These are phyloP conservation scores for Tigriopus californicus DNA, from an alignment of 2,888 invertebrate species.

Conservation along the genomic window DNA sequence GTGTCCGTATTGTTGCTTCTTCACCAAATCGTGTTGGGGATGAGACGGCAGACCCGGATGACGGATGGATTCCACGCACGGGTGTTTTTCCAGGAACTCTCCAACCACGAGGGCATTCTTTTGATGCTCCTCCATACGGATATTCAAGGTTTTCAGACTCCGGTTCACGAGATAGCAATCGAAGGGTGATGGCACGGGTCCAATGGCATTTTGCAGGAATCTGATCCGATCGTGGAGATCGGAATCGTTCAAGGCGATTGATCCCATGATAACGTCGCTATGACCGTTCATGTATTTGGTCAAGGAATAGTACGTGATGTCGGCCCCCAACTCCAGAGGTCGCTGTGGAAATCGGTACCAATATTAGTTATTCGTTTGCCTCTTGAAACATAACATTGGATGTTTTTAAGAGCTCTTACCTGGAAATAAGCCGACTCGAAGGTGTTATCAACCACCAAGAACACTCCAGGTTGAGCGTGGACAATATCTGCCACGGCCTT, in stretches of 20 bases:
- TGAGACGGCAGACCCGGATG: constrained; percentile 73
- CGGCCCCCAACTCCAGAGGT: constrained; percentile 75
- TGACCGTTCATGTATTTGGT: constrained; percentile 99
- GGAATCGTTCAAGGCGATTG: constrained; percentile 51
- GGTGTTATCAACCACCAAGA: constrained; percentile 78
- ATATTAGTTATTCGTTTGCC: no score
- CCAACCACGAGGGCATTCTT: constrained; percentile 57
- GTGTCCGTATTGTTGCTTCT: constrained; percentile 62
- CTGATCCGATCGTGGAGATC: constrained; percentile 48
- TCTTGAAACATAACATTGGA: no score
- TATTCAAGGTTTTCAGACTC: constrained; percentile 74
- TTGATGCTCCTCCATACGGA: constrained; percentile 78
- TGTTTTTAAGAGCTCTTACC: no score
- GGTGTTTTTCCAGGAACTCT: constrained; percentile 57
- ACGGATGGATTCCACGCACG: constrained; percentile 53
- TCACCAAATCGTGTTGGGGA: constrained; percentile 59
- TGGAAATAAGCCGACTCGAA: constrained; percentile 67
- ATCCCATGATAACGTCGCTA: constrained; percentile 91
- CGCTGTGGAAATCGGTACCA: no score
- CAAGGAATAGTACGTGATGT: constrained; percentile 72
- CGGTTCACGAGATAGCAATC: constrained; percentile 85
- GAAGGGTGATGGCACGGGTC: constrained; percentile 84
- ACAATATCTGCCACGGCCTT: constrained; percentile 43
- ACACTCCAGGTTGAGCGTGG: constrained; percentile 33
- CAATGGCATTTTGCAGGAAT: constrained; percentile 76